Evolutionary conservation across 2,888 invertebrate species (phyloP), one percentile per base, ranked within the genome.

Genomic region (Endotricha flammealis): DNA sequence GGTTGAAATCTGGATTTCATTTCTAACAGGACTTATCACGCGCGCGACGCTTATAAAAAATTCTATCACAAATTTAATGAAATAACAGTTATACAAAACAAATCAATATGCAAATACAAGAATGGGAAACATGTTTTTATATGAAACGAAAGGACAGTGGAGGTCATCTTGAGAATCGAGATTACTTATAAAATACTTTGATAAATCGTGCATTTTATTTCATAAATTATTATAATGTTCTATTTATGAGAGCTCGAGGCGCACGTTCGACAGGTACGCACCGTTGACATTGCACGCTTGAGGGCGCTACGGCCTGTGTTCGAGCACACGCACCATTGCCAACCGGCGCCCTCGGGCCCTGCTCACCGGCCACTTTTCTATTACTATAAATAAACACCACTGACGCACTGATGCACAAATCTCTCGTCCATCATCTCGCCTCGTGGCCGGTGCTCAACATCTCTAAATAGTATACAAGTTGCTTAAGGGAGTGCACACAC

Each of bases 271-370:
- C 41, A 42, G 30, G 46, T 55, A 50, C 51, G 50, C 57, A 53
- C 48, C 48, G 50, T 43, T 47, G 56, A 39, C 49, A 48, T 56
- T 54, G 60, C 60, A 80, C 70, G 81, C 73, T 60, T 69, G 64
- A 76, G 48, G 62, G 70, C 57, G 38, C 51, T 45, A 46, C 49
- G 47, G 53, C 38, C 54, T 47, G 55, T 64, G 68, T 53, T 59
- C 65, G 63, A 38, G 59, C 64, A 60, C 64, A 72, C 83, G 83
- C 81, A 78, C 79, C 77, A 66, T 39, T 78, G 73, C 41, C 58
- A 64, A 57, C 57, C 63, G 49, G 48, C 48, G 50, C 47, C 46
- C 54, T 52, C 53, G 52, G 50, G 57, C 57, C 45, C 53, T 55
- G 41, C n/a, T 57, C 51, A 59, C 61, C 63, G 58, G 58, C 48